phyloP scores from a whole-genome alignment of 2,113 vertebrate species.

The Smithornis capensis region DNA sequence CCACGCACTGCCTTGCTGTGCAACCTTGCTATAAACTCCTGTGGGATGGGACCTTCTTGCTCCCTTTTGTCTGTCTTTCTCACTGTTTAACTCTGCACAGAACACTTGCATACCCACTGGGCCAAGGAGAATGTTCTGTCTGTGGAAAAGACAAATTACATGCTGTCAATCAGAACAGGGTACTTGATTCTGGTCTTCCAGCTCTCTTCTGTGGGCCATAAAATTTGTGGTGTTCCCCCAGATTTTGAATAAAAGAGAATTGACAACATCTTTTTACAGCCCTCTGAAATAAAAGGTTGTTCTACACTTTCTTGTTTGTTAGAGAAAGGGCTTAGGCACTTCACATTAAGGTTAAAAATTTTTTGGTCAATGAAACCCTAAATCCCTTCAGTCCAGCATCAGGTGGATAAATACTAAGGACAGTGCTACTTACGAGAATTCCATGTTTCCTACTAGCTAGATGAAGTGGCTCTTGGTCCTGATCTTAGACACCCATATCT shows the following conservation, averaged over 20 bases:
- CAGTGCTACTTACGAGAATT: neutral
- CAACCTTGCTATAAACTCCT: neutral
- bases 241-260: neutral
- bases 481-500: neutral
- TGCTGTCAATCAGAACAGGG: neutral
- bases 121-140: neutral
- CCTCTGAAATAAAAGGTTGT: neutral
- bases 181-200: neutral
- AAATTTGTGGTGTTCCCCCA: neutral
- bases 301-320: neutral
- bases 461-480: neutral
- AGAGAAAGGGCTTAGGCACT: neutral
- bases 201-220: neutral
- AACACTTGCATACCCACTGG: neutral
- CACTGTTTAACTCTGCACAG: neutral
- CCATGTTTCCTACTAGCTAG: accelerated
- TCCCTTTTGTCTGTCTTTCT: neutral
- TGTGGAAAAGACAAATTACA: neutral
- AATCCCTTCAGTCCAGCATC: neutral
- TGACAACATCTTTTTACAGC: neutral
- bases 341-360: neutral
- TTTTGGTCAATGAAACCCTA: neutral
- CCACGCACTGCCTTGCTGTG: accelerated
- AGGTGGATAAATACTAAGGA: neutral
- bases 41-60: neutral